Percentiles rank a stretch among this genome's conserved stretches.
phyloP scores from a whole-genome alignment of 2,888 invertebrate genomes.

The Branchellion lobata region DNA sequence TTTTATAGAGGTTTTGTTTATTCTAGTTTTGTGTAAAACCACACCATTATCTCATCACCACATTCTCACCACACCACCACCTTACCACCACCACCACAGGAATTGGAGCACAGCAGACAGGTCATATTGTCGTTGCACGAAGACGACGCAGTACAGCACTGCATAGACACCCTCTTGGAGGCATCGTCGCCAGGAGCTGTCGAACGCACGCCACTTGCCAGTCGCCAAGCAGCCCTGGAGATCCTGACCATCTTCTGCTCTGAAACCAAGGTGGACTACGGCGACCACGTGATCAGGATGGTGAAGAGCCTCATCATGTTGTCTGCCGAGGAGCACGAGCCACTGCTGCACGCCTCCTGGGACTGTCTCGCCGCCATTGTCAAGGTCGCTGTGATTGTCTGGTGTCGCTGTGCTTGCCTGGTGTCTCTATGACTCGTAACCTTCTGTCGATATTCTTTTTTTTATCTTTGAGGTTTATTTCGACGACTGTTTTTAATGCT shows the following conservation, averaged over 20 bases:
- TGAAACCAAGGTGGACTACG: conserved; percentile 82
- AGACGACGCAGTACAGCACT: conserved; percentile 76
- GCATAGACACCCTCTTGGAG: conserved; percentile 78
- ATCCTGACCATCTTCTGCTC: conserved; percentile 85
- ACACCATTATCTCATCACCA: too few relatives aligned
- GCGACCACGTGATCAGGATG: conserved; percentile 82
- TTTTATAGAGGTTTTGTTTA: background rate
- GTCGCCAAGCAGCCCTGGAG: conserved; percentile 75
- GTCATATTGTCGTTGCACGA: conserved; percentile 87
- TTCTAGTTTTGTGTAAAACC: too few relatives aligned
- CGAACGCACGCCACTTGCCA: too few relatives aligned
- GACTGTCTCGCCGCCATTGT: conserved; percentile 86
- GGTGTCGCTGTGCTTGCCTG: background rate
- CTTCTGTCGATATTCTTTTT: too few relatives aligned
- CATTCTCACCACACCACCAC: too few relatives aligned
- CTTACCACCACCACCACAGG: too few relatives aligned
- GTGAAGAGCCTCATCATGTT: conserved; percentile 81
- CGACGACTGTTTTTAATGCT: too few relatives aligned
- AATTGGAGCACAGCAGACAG: conserved; percentile 86
- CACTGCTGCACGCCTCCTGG: conserved; percentile 82
- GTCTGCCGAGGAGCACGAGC: conserved; percentile 78
- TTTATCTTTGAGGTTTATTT: too few relatives aligned
- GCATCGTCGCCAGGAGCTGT: too few relatives aligned
- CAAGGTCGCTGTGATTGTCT: conserved; percentile 65
- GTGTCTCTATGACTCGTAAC: background rate